Evolutionary conservation across 2,797 vertebrate species (phyloP).

Genomic region (Bovichtus diacanthus): DNA sequence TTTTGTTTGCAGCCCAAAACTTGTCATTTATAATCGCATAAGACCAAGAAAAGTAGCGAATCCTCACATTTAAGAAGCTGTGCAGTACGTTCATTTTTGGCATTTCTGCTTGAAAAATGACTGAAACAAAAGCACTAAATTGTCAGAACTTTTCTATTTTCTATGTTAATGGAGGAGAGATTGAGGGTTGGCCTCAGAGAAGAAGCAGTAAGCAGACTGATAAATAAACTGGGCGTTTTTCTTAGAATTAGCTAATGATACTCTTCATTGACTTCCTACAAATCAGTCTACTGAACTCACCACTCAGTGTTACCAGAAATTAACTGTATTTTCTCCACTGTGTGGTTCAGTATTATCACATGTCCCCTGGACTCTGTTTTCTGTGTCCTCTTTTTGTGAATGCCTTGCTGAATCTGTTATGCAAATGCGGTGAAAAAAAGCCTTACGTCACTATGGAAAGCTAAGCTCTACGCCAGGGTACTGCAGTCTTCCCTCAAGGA

Average conservation of each 20-base stretch:
- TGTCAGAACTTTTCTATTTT: background rate
- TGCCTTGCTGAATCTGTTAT: slow-evolving; percentile 64
- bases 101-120: background rate
- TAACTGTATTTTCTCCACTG: background rate
- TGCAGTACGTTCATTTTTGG: too few relatives aligned
- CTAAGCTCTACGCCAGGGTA: slow-evolving; percentile 46
- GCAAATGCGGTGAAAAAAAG: slow-evolving; percentile 68
- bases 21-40: background rate
- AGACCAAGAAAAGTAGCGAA: background rate
- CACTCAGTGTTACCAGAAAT: background rate
- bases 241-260: background rate
- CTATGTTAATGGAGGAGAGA: background rate
- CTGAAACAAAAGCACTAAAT: background rate
- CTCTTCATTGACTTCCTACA: background rate
- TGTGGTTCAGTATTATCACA: slow-evolving; percentile 22
- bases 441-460: slow-evolving; percentile 76
- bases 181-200: slow-evolving; percentile 8
- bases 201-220: background rate
- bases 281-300: slow-evolving; percentile 7
- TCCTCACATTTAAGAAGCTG: background rate
- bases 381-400: slow-evolving; percentile 62
- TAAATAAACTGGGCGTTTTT: background rate
- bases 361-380: slow-evolving; percentile 27
- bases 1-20: background rate
- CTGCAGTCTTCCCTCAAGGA: slow-evolving; percentile 53